Evolutionary conservation across 1,140 invertebrate species (phyloP), one percentile per base, ranked within the genome.

Genomic region (Drosophila pectinifera): DNA sequence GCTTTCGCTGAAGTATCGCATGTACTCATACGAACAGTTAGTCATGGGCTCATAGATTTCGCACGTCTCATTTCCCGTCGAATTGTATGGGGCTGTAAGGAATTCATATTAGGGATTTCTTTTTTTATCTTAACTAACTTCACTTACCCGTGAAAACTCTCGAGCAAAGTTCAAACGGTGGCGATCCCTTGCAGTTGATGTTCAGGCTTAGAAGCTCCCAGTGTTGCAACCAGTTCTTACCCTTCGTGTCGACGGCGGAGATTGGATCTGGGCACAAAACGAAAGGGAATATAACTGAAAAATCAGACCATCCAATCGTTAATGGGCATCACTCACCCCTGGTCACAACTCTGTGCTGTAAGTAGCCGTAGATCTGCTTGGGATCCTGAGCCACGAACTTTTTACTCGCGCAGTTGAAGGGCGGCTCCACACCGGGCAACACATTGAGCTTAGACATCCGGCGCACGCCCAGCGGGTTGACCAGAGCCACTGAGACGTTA

Each of bases 41-140:
- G 92, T 76, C 0, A 92, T 92, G 63, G 70, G 65, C 5, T 85
- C 54, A 65, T 92, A 93, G 2, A 45, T 39, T 2, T 73, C 55
- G 78, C 96, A 97, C 5, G 95, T 96, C 91, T 97, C 96, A 76
- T 96, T 96, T 22, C 96, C 96, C 0, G 96, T 97, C 0, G 95
- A 91, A 89, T 97, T 97, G 79, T 97, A 96, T 16, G 94, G 93
- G 0, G 96, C 96, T 73, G 86, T 57, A 75, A 93, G 92, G 68
- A 42, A 34, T 20, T 38, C 22, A 54, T 5, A 26, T 22, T 34
- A 26, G 1, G 11, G 14, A 54, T 34, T 16, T 18, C 4, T 3
- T 3, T 20, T 6, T 20, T 13, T 26, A 11, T 0, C 11, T 14
- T 14, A 14, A 5, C 5, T 1, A 16, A 3, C 7, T 7, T 5